These are phyloP conservation scores for Sesia bembeciformis DNA, from an alignment of 2,888 invertebrate species.

Conservation along the genomic window DNA sequence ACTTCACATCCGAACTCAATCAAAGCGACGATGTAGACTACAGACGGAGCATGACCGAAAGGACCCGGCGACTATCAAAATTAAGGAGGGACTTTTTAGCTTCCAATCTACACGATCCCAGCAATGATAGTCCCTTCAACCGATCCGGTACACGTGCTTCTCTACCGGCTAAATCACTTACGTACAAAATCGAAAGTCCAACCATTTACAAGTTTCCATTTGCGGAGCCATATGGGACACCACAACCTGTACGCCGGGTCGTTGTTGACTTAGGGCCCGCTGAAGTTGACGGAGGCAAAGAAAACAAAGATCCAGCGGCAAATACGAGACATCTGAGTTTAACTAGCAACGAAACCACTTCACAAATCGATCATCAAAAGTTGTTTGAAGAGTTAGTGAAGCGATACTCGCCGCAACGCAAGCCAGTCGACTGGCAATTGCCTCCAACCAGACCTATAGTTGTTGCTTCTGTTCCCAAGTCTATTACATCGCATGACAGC, in stretches of 20 bases:
- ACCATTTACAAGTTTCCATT: slow-evolving; percentile 68
- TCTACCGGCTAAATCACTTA: slow-evolving; percentile 44
- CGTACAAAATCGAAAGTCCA: slow-evolving; percentile 62
- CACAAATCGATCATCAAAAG: slow-evolving; percentile 57
- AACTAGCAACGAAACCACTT: slow-evolving; percentile 31
- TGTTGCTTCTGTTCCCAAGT: slow-evolving; percentile 60
- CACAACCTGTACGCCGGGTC: slow-evolving; percentile 51
- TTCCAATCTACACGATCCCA: slow-evolving; percentile 62
- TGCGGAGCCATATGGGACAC: slow-evolving; percentile 64
- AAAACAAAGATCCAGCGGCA: slow-evolving; percentile 42
- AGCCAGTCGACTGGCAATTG: slow-evolving; percentile 59
- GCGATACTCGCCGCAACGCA: slow-evolving; percentile 63
- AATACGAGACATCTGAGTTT: slow-evolving; percentile 40
- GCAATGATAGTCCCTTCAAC: slow-evolving; percentile 35
- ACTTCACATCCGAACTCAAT: slow-evolving; percentile 58
- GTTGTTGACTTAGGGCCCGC: slow-evolving; percentile 42
- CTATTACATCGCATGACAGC: slow-evolving; percentile 40
- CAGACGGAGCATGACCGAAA: slow-evolving; percentile 55
- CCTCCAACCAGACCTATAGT: slow-evolving; percentile 61
- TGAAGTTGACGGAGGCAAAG: slow-evolving; percentile 42
- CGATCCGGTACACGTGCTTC: slow-evolving; percentile 55
- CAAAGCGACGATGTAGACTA: slow-evolving; percentile 64
- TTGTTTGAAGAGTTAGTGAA: slow-evolving; percentile 60
- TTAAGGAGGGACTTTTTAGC: slow-evolving; percentile 58
- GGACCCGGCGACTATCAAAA: slow-evolving; percentile 58